Percentiles rank a stretch among this genome's conserved stretches.
These are phyloP conservation scores for Trichopria drosophilae DNA, from an alignment of 2,888 invertebrate genomes.

Conservation along the genomic window DNA sequence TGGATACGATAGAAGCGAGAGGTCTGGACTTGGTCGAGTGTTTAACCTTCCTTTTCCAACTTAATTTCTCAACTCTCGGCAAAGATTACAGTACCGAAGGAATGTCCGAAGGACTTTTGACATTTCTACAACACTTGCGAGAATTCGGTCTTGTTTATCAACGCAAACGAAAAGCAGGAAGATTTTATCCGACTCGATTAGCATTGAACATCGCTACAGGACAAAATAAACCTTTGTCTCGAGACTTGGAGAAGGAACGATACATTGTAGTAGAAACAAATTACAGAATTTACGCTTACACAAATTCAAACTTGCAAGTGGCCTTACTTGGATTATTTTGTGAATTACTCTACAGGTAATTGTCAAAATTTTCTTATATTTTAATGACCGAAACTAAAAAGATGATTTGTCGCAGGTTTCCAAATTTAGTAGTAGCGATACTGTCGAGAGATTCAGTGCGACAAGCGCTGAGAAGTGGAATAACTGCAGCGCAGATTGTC, in stretches of 20 bases:
- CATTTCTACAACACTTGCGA: constrained; percentile 91
- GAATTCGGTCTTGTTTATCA: constrained; percentile 98
- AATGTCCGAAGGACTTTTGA: constrained; percentile 82
- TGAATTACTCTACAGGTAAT: constrained; percentile 83
- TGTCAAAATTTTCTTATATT: not conserved
- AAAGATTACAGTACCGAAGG: constrained; percentile 97
- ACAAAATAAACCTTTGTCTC: constrained; percentile 56
- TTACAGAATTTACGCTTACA: constrained; percentile 94
- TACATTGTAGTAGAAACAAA: constrained; percentile 97
- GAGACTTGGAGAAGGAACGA: constrained; percentile 62
- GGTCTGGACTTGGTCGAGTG: constrained; percentile 89
- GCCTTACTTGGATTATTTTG: constrained; percentile 91
- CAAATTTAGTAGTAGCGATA: constrained; percentile 92
- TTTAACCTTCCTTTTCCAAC: constrained; percentile 92
- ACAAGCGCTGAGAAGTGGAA: constrained; percentile 91
- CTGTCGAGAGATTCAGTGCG: constrained; percentile 93
- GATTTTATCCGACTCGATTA: constrained; percentile 93
- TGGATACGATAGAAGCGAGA: constrained; percentile 87
- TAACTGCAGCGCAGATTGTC: constrained; percentile 94
- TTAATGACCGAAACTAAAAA: no score
- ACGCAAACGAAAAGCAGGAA: constrained; percentile 67
- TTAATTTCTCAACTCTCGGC: constrained; percentile 92
- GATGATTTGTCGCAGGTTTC: constrained; percentile 70
- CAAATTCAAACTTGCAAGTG: constrained; percentile 87
- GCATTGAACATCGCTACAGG: constrained; percentile 83